Evolutionary conservation across 64 coral and sea anemone genomes (phyloP), one percentile per base, ranked within the genome.

Genomic region (Dendronephthya gigantea): DNA sequence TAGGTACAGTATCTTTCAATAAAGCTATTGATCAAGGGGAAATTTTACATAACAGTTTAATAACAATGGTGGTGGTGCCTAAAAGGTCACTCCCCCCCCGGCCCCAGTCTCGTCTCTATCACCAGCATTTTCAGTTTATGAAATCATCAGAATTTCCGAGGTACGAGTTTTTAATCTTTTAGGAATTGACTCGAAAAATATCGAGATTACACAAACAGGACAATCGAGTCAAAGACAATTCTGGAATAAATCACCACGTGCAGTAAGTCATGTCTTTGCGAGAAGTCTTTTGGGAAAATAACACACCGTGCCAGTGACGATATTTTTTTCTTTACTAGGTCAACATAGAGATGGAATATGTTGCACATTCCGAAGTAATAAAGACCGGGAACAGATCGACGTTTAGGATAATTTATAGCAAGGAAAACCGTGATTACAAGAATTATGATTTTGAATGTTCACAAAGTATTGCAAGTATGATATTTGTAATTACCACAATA

Each of bases 371-470:
- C 2, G 72, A 79, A 35, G 72, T 79, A 13, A 35, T 79, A 39
- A 79, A 15, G 15, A 39, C 30, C 37, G 36, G 32, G 14, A 79
- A 79, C 16, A 29, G 72, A 1, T 79, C 72, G 36, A 39, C 36
- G 16, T 79, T 79, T 79, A 19, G 72, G 36, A 79, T 79, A 17
- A 34, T 79, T 33, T 79, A 79, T 79, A 33, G 72, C 72, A 79
- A 79, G 11, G 72, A 39, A 19, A 79, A 15, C 30, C 19, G 72
- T 17, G 55, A 62, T 62, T 79, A 36, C 36, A 79, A 79, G 16
- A 79, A 34, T 35, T 79, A 79, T 79, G 72, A 79, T 39, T 79
- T 79, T 79, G 72, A 79, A 79, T 79, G 32, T 36, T 34, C 28
- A 16, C 72, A 79, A 19, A 39, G 36, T 34, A 79, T 34, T 4